These are phyloP conservation scores for Dunckerocampus dactyliophorus DNA, from an alignment of 2,113 vertebrate genomes.

Conservation along the genomic window DNA sequence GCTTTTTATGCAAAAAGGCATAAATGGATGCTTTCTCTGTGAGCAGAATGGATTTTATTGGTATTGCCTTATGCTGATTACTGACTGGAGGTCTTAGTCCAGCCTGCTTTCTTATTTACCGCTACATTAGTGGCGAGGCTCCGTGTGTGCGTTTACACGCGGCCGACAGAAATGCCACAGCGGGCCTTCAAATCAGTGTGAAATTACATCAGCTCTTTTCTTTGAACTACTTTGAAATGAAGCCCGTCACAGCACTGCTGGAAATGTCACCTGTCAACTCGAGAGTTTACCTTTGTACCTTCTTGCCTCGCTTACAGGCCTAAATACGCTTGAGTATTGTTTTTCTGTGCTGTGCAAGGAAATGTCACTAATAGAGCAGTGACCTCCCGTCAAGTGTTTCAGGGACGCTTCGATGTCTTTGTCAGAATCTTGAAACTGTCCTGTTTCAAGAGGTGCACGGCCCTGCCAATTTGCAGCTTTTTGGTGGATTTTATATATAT, in stretches of 20 bases:
- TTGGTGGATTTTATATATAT: too few species aligned
- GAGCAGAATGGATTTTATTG: constrained; percentile 50
- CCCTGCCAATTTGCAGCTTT: too few species aligned
- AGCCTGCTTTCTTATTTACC: constrained; percentile 58
- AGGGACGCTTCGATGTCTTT: background rate
- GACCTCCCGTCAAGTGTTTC: constrained; percentile 9
- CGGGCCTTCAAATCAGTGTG: constrained; percentile 54
- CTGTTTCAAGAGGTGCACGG: background rate
- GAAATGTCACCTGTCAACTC: constrained; percentile 59
- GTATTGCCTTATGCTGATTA: constrained; percentile 48
- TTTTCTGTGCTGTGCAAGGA: constrained; percentile 13
- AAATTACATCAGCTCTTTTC: constrained; percentile 57
- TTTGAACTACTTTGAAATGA: constrained; percentile 62
- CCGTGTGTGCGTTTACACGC: constrained; percentile 16
- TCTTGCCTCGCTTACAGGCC: constrained; percentile 9
- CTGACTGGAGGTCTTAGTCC: constrained; percentile 56
- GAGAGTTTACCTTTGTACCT: constrained; percentile 33
- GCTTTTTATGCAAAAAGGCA: constrained; percentile 38
- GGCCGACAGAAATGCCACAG: constrained; percentile 38
- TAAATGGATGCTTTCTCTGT: constrained; percentile 43
- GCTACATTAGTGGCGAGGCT: constrained; percentile 50
- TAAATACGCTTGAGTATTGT: constrained; percentile 23
- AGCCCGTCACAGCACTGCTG: constrained; percentile 48
- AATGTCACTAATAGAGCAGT: constrained; percentile 13
- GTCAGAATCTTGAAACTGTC: background rate